Percentiles rank a stretch among this genome's conserved stretches.
Evolutionary conservation across 2,113 vertebrate genomes (phyloP).

Genomic region (Notothenia coriiceps): DNA sequence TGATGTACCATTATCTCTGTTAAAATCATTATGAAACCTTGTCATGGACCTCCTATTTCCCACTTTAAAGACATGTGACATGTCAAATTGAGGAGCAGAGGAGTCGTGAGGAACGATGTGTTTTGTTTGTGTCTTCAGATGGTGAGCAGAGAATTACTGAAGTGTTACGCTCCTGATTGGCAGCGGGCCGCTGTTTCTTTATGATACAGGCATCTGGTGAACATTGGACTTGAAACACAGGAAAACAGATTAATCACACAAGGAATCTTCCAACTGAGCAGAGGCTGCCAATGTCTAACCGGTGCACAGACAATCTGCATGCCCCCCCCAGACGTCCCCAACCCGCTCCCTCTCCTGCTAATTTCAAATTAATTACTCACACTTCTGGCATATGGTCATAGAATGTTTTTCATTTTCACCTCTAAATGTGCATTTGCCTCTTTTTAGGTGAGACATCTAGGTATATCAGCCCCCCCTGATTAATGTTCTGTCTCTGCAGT

Average conservation of each 20-base stretch:
- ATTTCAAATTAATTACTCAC: conserved; percentile 67
- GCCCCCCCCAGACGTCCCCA: conserved; percentile 11
- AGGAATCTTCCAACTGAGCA: conserved; percentile 44
- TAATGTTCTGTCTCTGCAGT: background rate
- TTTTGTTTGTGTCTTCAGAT: conserved; percentile 20
- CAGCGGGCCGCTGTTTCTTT: conserved; percentile 57
- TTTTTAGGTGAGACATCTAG: conserved; percentile 33
- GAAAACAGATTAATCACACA: conserved; percentile 75
- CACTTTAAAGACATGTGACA: background rate
- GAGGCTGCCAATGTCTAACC: conserved; percentile 47
- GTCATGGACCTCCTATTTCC: conserved; percentile 5
- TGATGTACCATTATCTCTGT: background rate
- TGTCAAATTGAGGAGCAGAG: conserved; percentile 6
- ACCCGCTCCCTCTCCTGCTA: conserved; percentile 22
- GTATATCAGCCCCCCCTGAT: conserved; percentile 11
- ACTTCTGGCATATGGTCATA: conserved; percentile 46
- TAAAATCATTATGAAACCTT: conserved; percentile 5
- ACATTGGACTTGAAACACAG: conserved; percentile 58
- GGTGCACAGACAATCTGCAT: conserved; percentile 21
- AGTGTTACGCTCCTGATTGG: conserved; percentile 54
- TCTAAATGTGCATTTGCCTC: conserved; percentile 24
- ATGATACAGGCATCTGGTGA: conserved; percentile 67
- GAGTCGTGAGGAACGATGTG: background rate
- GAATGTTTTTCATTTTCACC: conserved; percentile 52
- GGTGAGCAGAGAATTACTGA: conserved; percentile 10